Evolutionary conservation across 2,797 vertebrate genomes (phyloP).

Genomic region (Rachycentron canadum): DNA sequence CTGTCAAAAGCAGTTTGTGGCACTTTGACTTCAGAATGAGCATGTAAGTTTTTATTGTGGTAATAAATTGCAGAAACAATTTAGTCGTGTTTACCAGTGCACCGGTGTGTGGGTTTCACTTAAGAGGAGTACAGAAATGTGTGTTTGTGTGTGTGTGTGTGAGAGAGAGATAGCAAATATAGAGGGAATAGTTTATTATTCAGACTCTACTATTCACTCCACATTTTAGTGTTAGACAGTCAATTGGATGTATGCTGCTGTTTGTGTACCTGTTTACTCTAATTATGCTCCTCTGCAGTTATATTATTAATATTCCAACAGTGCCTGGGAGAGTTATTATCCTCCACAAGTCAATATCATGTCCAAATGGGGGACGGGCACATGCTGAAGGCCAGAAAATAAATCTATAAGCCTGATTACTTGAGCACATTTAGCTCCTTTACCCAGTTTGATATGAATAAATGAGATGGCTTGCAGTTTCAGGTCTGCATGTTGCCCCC

Average conservation of each 20-base stretch:
- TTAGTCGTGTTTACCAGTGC: not conserved
- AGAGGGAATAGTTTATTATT: conserved; percentile 12
- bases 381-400: conserved; percentile 53
- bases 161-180: not conserved
- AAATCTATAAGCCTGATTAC: conserved; percentile 71
- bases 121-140: not conserved
- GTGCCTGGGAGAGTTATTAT: conserved; percentile 60
- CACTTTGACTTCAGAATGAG: conserved; percentile 29
- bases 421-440: conserved; percentile 64
- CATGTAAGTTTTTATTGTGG: conserved; percentile 24
- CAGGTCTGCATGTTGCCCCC: conserved; percentile 57
- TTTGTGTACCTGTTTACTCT: conserved; percentile 53
- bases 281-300: conserved; percentile 61
- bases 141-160: not conserved
- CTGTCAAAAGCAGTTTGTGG: conserved; percentile 35
- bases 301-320: conserved; percentile 58
- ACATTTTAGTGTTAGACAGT: conserved; percentile 41
- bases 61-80: conserved; percentile 1
- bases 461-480: conserved; percentile 63
- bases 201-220: not conserved
- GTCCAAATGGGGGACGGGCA: conserved; percentile 61
- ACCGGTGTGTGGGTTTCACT: not conserved
- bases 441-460: conserved; percentile 71
- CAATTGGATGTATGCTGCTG: conserved; percentile 38
- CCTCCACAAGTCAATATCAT: conserved; percentile 61